Conservation (phyloP, 2,797 vertebrate genomes). For the Varecia variegata region DNA sequence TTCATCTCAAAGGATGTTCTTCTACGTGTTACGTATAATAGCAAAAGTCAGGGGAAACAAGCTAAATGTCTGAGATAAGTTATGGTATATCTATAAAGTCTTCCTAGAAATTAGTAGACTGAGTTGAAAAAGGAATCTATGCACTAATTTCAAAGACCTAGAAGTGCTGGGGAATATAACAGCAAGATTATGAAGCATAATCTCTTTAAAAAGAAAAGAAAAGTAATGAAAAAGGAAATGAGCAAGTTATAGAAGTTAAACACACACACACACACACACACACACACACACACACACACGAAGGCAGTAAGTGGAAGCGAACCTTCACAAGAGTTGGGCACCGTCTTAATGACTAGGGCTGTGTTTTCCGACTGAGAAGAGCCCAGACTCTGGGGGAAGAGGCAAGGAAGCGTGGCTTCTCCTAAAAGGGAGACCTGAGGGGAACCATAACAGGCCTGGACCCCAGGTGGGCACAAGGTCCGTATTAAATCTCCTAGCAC, state of each 20-base stretch:
- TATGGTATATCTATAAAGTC: not conserved
- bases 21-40: not conserved
- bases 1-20: not conserved
- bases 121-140: not conserved
- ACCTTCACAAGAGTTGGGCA: not conserved
- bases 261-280: not conserved
- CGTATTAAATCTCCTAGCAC: not conserved
- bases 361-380: not conserved
- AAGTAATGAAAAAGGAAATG: not conserved
- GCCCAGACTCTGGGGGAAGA: not conserved
- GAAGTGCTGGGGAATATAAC: not conserved
- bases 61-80: not conserved
- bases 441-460: not conserved
- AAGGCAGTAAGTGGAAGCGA: not conserved
- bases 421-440: not conserved
- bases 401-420: not conserved
- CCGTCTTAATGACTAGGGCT: not conserved
- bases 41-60: not conserved
- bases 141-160: not conserved
- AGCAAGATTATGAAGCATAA: not conserved
- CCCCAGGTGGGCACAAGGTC: not conserved
- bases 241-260: not conserved
- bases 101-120: slow-evolving; percentile 16
- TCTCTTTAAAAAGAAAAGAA: not conserved
- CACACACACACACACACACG: not conserved